phyloP scores from a whole-genome alignment of 2,797 vertebrate species.

The Salarias fasciatus region DNA sequence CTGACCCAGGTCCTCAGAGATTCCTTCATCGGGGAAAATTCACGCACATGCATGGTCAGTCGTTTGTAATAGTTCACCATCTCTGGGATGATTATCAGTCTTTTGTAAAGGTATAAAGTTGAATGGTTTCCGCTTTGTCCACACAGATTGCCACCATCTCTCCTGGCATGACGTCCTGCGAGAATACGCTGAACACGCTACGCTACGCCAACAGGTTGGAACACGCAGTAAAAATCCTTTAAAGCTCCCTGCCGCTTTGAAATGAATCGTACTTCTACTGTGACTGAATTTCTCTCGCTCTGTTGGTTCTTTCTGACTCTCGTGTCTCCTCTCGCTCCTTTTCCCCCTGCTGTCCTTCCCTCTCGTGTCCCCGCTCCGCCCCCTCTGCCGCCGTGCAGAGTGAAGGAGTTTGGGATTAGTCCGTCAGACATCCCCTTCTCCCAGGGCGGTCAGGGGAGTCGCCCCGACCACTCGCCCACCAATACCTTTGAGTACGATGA shows the following conservation, averaged over 20 bases:
- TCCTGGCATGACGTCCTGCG: conserved; percentile 98
- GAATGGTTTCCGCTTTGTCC: neutral
- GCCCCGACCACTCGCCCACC: conserved; percentile 96
- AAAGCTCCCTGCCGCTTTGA: neutral
- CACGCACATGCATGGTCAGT: conserved; percentile 97
- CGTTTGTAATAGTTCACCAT: neutral
- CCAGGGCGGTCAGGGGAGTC: conserved; percentile 89
- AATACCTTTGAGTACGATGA: conserved; percentile 94
- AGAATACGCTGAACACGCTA: conserved; percentile 97
- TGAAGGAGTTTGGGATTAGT: conserved; percentile 98
- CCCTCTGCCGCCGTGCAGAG: conserved; percentile 82
- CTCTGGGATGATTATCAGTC: neutral
- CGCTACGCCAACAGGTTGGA: conserved; percentile 98
- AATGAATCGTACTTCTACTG: conserved; percentile 14
- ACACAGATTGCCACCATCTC: conserved; percentile 97
- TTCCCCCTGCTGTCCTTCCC: conserved; percentile 41
- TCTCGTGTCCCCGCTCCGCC: conserved; percentile 58
- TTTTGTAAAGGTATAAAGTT: neutral
- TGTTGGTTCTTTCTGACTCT: conserved; percentile 61
- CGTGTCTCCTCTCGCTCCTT: conserved; percentile 52
- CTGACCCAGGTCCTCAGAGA: conserved; percentile 98
- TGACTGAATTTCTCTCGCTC: conserved; percentile 36
- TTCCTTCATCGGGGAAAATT: conserved; percentile 99
- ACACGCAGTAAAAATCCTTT: conserved; percentile 1
- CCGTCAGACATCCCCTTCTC: conserved; percentile 98